A percentile compares a stretch with the other conserved stretches of the same genome.
Evolutionary conservation across 1,140 invertebrate species (phyloP).

Genomic region (Platyura marginata): DNA sequence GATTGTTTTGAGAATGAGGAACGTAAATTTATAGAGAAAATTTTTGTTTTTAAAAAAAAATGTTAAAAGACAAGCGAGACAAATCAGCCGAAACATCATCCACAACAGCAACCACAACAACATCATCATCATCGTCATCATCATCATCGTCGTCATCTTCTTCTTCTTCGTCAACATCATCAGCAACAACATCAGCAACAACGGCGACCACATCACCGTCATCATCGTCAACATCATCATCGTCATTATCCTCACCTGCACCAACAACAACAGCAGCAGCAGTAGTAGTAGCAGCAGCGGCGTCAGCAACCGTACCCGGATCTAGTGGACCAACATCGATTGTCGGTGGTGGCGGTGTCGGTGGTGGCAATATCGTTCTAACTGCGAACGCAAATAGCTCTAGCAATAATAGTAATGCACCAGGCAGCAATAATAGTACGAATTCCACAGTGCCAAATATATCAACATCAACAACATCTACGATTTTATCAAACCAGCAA

Average conservation of each 20-base stretch:
- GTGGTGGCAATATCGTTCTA: too few relatives aligned
- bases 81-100: background rate
- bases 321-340: background rate
- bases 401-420: background rate
- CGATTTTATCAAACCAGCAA: too few relatives aligned
- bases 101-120: background rate
- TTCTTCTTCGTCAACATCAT: background rate
- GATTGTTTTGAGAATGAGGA: too few relatives aligned
- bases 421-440: background rate
- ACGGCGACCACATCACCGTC: background rate
- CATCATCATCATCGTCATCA: background rate
- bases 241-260: background rate
- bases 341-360: background rate
- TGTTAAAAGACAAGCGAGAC: background rate
- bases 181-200: background rate
- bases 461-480: background rate
- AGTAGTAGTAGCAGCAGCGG: background rate
- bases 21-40: too few relatives aligned
- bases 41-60: too few relatives aligned
- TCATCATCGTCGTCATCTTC: background rate
- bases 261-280: background rate
- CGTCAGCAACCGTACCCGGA: background rate
- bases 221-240: background rate
- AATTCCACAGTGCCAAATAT: background rate
- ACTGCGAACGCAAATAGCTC: background rate